Percentiles rank a stretch among this genome's conserved stretches.
These are phyloP conservation scores for Leptatherina wallacei DNA, from an alignment of 2,797 vertebrate species.

Conservation along the genomic window DNA sequence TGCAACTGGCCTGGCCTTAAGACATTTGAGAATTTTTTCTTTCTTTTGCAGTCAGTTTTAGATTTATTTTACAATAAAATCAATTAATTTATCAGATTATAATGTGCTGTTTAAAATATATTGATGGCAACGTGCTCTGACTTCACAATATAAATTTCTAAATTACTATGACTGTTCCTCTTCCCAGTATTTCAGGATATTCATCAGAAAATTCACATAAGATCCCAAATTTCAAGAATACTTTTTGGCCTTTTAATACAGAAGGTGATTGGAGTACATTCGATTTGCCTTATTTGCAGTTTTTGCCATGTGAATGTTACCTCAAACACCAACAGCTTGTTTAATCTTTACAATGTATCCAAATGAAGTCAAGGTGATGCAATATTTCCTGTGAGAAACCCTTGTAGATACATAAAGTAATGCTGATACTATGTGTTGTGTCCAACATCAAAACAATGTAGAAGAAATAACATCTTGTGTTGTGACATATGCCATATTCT, in stretches of 20 bases:
- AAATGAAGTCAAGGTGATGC: conserved; percentile 28
- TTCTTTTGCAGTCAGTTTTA: not conserved
- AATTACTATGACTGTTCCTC: not conserved
- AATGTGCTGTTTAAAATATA: conserved; percentile 34
- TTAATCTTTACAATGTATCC: conserved; percentile 27
- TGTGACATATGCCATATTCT: conserved; percentile 70
- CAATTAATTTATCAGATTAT: conserved; percentile 40
- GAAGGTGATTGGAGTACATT: conserved; percentile 32
- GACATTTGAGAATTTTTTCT: not conserved
- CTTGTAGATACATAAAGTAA: conserved; percentile 20
- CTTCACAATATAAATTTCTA: not conserved
- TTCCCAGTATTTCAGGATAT: not conserved
- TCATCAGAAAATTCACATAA: not conserved
- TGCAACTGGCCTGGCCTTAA: not conserved
- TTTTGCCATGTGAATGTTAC: conserved; percentile 19
- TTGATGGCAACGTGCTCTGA: conserved; percentile 23
- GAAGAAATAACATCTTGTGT: conserved; percentile 49
- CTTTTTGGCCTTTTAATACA: not conserved
- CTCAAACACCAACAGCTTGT: conserved; percentile 26
- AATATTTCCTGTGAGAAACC: conserved; percentile 1
- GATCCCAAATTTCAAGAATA: too few relatives aligned
- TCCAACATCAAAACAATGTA: conserved; percentile 44
- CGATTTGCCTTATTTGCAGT: conserved; percentile 5
- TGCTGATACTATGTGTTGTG: conserved; percentile 28
- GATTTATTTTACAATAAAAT: conserved; percentile 54